These are phyloP conservation scores for Galemys pyrenaicus DNA, from an alignment of 2,113 vertebrate genomes.

Conservation along the genomic window DNA sequence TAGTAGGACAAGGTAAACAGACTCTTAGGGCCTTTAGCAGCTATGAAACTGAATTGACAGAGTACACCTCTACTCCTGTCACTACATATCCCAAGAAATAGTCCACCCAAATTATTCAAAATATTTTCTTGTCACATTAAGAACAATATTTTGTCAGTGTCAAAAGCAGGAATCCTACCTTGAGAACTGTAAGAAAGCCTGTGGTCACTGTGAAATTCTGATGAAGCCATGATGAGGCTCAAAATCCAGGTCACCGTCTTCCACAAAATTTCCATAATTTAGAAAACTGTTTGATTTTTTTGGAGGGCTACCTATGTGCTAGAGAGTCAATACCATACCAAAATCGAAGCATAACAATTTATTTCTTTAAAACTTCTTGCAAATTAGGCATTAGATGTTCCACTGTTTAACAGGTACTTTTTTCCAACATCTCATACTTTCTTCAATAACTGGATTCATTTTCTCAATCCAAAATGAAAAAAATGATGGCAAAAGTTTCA, in stretches of 20 bases:
- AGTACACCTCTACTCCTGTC: background rate
- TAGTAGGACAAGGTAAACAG: background rate
- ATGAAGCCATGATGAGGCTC: conserved; percentile 95
- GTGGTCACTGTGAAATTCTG: conserved; percentile 92
- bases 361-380: conserved; percentile 82
- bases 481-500: conserved; percentile 84
- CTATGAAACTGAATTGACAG: conserved; percentile 44
- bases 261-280: conserved; percentile 99
- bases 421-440: conserved; percentile 85
- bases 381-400: conserved; percentile 80
- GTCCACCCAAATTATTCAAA: background rate
- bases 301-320: conserved; percentile 90
- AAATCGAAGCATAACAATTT: conserved; percentile 92
- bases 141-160: conserved; percentile 48
- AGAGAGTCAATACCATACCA: conserved; percentile 88
- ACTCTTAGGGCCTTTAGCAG: background rate
- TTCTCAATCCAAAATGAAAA: conserved; percentile 86
- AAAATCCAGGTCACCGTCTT: conserved; percentile 99
- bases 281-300: conserved; percentile 86
- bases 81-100: background rate
- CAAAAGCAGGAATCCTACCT: conserved; percentile 89
- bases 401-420: conserved; percentile 84
- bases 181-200: conserved; percentile 96
- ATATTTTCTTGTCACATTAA: conserved; percentile 18
- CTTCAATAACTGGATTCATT: conserved; percentile 89